A percentile compares a stretch with the other conserved stretches of the same genome.
Conservation (phyloP, 2,797 vertebrate species). For the Bryconaethiops microstoma region DNA sequence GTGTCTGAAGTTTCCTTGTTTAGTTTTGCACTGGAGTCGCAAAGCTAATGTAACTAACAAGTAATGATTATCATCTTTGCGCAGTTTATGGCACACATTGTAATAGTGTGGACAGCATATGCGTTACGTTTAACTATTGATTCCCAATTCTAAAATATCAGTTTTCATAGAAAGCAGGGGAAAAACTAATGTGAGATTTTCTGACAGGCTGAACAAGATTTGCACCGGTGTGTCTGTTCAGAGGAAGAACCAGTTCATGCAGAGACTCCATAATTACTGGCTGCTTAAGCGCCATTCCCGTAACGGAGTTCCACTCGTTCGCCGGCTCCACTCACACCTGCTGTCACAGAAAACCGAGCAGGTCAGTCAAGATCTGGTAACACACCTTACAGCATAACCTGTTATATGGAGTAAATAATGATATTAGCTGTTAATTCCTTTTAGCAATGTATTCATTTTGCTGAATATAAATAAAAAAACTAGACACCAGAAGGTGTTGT, state of each 20-base stretch:
- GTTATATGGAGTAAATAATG: no score
- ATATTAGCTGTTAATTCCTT: no score
- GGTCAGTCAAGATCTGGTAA: slow-evolving; percentile 68
- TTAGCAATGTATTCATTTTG: no score
- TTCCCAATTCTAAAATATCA: no score
- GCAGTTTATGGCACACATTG: background rate
- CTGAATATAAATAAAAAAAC: no score
- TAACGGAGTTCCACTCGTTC: slow-evolving; percentile 94
- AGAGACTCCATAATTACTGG: slow-evolving; percentile 98
- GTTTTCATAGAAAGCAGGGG: no score
- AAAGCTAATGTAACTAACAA: background rate
- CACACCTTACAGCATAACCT: no score
- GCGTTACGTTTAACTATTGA: no score
- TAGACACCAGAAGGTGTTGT: no score
- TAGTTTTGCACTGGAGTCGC: background rate
- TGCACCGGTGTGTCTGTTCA: slow-evolving; percentile 93
- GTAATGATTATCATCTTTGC: background rate
- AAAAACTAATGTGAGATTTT: background rate
- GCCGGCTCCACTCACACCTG: slow-evolving; percentile 91
- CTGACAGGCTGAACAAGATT: slow-evolving; percentile 92
- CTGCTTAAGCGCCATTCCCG: slow-evolving; percentile 94
- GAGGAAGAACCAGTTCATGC: slow-evolving; percentile 98
- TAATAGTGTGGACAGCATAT: no score
- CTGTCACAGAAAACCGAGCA: slow-evolving; percentile 92
- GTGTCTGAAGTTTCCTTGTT: background rate